Percentiles rank a stretch among this genome's conserved stretches.
phyloP scores from a whole-genome alignment of 2,888 invertebrate genomes.

The Neoitamus cyanurus region DNA sequence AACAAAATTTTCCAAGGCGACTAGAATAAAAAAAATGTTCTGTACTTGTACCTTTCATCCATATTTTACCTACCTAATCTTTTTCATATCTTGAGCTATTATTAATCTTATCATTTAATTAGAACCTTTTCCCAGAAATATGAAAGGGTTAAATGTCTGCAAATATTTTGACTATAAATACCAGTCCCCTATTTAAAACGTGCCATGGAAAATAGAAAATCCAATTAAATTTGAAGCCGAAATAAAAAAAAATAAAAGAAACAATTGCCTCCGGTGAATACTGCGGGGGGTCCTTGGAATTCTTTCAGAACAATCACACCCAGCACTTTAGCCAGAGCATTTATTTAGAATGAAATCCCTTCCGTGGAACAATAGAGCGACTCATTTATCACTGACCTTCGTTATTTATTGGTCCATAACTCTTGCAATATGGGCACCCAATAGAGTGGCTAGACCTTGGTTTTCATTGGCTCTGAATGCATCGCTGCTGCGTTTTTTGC shows the following conservation, averaged over 20 bases:
- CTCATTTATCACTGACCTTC: conserved; percentile 1
- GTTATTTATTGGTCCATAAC: conserved; percentile 1
- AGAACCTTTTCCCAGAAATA: no score
- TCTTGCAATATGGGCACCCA: background rate
- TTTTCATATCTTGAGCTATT: background rate
- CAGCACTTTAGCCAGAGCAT: background rate
- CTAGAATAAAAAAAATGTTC: no score
- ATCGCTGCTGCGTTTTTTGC: background rate
- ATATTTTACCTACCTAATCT: no score
- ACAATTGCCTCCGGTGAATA: background rate
- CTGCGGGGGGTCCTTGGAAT: background rate
- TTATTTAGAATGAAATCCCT: background rate
- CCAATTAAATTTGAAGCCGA: background rate
- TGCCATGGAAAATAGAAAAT: background rate
- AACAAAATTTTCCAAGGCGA: no score
- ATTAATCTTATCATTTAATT: background rate
- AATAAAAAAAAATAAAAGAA: background rate
- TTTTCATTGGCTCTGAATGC: background rate
- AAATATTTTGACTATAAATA: no score
- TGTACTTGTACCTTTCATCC: no score
- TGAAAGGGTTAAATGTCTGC: no score
- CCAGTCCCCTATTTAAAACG: background rate
- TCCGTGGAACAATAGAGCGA: background rate
- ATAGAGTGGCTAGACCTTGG: background rate
- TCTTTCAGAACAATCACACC: background rate